These are phyloP conservation scores for Drosophila picticornis DNA, from an alignment of 2,888 invertebrate genomes.

Conservation along the genomic window DNA sequence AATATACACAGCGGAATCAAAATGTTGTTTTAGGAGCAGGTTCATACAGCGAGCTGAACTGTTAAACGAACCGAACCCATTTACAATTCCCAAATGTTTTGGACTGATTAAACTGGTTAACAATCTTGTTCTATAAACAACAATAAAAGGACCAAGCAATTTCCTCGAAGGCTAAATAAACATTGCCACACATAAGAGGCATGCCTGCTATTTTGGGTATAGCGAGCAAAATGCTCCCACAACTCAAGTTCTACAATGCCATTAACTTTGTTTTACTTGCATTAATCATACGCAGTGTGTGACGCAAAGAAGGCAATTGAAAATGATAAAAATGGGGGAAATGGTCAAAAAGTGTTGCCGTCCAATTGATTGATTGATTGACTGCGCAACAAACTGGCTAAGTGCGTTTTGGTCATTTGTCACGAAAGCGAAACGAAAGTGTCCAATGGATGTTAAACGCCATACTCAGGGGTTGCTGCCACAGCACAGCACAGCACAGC, in stretches of 20 bases:
- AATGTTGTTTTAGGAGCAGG: not conserved
- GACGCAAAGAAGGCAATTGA: slow-evolving; percentile 23
- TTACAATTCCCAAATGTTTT: not conserved
- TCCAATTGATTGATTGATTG: slow-evolving; percentile 41
- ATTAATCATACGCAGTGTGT: slow-evolving; percentile 54
- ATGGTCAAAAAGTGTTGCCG: slow-evolving; percentile 22
- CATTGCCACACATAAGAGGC: not conserved
- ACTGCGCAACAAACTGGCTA: slow-evolving; percentile 23
- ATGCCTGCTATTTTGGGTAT: not conserved
- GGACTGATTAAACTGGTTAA: not conserved
- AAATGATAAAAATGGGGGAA: not conserved
- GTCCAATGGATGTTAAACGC: slow-evolving; percentile 23
- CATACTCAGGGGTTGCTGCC: slow-evolving; percentile 25
- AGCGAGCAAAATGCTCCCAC: not conserved
- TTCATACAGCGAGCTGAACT: not conserved
- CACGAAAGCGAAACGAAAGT: slow-evolving; percentile 29
- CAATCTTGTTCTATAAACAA: not conserved
- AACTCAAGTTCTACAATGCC: not conserved
- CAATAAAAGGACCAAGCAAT: not conserved
- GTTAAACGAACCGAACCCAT: not conserved
- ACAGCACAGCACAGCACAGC: not conserved
- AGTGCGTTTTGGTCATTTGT: slow-evolving; percentile 52
- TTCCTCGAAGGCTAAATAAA: not conserved
- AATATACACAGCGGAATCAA: not conserved
- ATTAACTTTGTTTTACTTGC: slow-evolving; percentile 9